Base-by-base conservation (phyloP, 2,888 invertebrate genomes). In the Drosophila dives region DNA sequence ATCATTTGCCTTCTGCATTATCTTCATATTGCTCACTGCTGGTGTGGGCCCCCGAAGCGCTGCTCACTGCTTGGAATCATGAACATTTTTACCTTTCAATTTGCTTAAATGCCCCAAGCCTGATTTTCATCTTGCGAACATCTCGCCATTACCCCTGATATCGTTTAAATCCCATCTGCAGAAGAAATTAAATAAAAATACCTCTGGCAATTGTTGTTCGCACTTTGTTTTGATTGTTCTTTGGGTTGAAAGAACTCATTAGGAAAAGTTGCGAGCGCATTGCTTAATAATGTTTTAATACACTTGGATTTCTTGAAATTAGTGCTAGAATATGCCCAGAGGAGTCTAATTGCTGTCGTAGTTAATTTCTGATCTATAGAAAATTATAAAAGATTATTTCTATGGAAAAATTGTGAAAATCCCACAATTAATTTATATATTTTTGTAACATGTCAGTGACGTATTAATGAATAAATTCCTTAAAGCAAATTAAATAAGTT, bases 41-140 rank as follows among this genome's bases (percentile, higher is more conserved):
- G 7, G 78, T 67, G 75, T 78, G 77, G 75, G 48, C 75, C 50
- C 40, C 75, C 26, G 34, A 59, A 69, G 77, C 63, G 79, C 63
- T 29, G 34, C 26, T 34, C 23, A 62, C 67, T 60, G 50, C 60
- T 42, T 65, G 60, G 64, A 69, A 72, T 73, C 68, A 80, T 63
- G 81, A 79, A 85, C 70, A 76, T 75, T 77, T 80, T 66, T 69
- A 84, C 83, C 86, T 86, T 85, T 88, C 86, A 85, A 83, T 85
- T 85, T 80, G 89, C 58, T 66, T 75, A 58, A 71, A 15, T 15
- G 45, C 45, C 80, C 64, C 67, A 65, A 69, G 72, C 70, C 66
- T 60, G 75, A 78, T 79, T 84, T 79, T 71, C 75, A 81, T 77
- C 75, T 74, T 42, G 36, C 38, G 34, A 56, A 34, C 38, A 58